These are phyloP conservation scores for Drosophila navojoa DNA, from an alignment of 1,140 invertebrate species.

Conservation along the genomic window DNA sequence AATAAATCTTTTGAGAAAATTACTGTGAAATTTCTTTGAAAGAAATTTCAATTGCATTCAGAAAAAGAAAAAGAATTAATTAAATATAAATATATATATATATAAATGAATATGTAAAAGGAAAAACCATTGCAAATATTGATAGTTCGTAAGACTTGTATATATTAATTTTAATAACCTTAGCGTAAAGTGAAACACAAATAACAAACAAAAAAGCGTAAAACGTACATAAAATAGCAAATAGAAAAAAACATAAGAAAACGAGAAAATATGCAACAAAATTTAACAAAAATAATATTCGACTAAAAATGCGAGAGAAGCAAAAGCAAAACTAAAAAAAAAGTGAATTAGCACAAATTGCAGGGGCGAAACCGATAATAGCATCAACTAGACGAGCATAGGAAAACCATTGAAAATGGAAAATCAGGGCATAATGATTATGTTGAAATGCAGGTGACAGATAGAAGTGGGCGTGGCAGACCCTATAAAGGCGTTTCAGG, in stretches of 20 bases:
- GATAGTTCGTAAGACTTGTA: conserved; percentile 71
- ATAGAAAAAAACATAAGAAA: conserved; percentile 32
- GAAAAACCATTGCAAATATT: conserved; percentile 37
- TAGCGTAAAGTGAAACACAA: conserved; percentile 66
- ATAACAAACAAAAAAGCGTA: conserved; percentile 65
- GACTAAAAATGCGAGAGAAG: background rate
- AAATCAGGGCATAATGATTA: no score
- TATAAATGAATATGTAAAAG: conserved; percentile 17
- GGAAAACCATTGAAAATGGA: no score
- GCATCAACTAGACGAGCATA: no score
- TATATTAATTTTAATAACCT: conserved; percentile 73
- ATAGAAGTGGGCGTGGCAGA: no score
- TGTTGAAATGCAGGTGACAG: no score
- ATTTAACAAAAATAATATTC: background rate
- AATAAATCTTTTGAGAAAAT: background rate
- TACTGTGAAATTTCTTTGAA: conserved; percentile 45
- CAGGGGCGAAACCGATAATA: background rate
- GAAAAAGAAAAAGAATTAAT: no score
- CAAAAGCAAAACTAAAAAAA: background rate
- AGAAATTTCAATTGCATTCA: conserved; percentile 33
- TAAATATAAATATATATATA: background rate
- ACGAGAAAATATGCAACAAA: background rate
- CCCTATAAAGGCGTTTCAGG: no score
- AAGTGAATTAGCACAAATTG: conserved; percentile 5
- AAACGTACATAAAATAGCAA: conserved; percentile 58